phyloP scores from a whole-genome alignment of 1,140 invertebrate species.

The Sycophila sp. region DNA sequence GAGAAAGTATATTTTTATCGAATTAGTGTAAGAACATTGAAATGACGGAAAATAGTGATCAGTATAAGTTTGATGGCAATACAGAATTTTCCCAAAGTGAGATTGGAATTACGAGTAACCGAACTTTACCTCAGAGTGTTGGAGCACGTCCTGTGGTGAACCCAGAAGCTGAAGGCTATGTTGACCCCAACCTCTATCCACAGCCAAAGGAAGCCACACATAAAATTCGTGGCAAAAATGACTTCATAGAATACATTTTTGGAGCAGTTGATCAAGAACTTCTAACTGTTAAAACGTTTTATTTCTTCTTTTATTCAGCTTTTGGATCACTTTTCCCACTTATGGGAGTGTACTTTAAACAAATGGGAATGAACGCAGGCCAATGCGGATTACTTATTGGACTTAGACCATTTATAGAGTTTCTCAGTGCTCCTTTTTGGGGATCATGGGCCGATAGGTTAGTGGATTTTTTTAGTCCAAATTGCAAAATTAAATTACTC shows the following conservation, averaged over 20 bases:
- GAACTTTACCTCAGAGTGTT: conserved; percentile 49
- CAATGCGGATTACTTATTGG: conserved; percentile 94
- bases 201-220: conserved; percentile 87
- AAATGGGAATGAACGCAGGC: conserved; percentile 96
- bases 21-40: too few species aligned
- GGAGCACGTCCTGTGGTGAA: conserved; percentile 74
- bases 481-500: too few species aligned
- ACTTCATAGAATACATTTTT: conserved; percentile 85
- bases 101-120: too few species aligned
- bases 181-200: conserved; percentile 79
- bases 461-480: conserved; percentile 37
- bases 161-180: conserved; percentile 78
- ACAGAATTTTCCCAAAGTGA: too few species aligned
- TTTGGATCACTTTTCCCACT: conserved; percentile 98
- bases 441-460: conserved; percentile 91
- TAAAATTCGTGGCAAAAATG: conserved; percentile 86
- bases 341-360: conserved; percentile 98
- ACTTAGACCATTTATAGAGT: conserved; percentile 95
- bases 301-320: conserved; percentile 99
- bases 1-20: too few species aligned
- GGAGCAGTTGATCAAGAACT: conserved; percentile 88
- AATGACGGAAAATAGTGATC: too few species aligned
- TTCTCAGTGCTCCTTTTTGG: conserved; percentile 98
- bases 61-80: too few species aligned
- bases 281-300: conserved; percentile 94